Evolutionary conservation across 2,797 vertebrate species (phyloP).

Genomic region (Champsocephalus esox): DNA sequence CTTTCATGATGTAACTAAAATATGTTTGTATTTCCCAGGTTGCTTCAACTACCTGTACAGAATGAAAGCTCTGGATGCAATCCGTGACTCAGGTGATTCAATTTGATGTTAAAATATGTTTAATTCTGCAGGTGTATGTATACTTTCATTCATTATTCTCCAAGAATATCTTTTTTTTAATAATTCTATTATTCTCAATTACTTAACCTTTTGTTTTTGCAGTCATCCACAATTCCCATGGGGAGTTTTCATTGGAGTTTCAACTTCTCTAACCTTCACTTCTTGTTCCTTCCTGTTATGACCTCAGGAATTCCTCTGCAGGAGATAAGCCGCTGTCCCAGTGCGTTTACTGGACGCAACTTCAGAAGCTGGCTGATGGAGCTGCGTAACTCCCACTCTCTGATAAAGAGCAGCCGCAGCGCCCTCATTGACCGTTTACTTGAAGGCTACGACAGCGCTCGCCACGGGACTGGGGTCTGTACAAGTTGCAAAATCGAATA

Average conservation of each 20-base stretch:
- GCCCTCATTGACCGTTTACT: conserved; percentile 90
- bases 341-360: conserved; percentile 90
- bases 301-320: conserved; percentile 89
- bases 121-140: neutral
- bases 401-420: conserved; percentile 91
- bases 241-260: neutral
- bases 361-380: conserved; percentile 93
- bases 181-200: neutral
- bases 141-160: neutral
- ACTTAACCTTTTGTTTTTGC: neutral
- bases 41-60: conserved; percentile 96
- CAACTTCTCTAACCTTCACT: conserved; percentile 3
- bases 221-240: neutral
- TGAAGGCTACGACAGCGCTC: conserved; percentile 94
- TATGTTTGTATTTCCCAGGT: conserved; percentile 76
- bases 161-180: neutral
- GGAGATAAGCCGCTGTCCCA: conserved; percentile 86
- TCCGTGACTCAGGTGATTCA: conserved; percentile 89
- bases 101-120: neutral
- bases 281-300: conserved; percentile 17
- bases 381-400: conserved; percentile 88
- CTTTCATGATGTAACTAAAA: neutral
- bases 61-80: conserved; percentile 97
- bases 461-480: conserved; percentile 93
- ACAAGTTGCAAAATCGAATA: neutral